Evolutionary conservation across 2,888 invertebrate species (phyloP).

Genomic region (Drosophila hawaiiensis): DNA sequence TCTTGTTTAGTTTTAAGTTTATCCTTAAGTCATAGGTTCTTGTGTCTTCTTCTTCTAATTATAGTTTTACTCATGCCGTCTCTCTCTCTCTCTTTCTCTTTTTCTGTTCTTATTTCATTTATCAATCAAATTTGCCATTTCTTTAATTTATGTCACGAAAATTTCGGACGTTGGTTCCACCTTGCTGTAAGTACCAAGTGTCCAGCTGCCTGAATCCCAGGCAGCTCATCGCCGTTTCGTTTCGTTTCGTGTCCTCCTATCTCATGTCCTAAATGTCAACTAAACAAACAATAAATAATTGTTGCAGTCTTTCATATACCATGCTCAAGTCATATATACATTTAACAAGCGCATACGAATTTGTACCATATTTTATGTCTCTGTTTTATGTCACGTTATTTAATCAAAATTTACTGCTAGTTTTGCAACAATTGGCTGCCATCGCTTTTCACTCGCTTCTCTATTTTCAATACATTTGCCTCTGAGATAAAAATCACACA

Average conservation of each 20-base stretch:
- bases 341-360: constrained; percentile 38
- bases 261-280: constrained; percentile 35
- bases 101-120: constrained; percentile 56
- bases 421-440: constrained; percentile 43
- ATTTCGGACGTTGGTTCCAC: constrained; percentile 61
- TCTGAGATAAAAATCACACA: constrained; percentile 47
- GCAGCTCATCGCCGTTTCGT: constrained; percentile 53
- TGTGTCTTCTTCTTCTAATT: constrained; percentile 27
- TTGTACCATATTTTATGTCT: constrained; percentile 29
- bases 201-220: constrained; percentile 47
- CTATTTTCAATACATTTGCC: constrained; percentile 28
- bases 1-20: constrained; percentile 56
- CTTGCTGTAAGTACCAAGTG: constrained; percentile 82
- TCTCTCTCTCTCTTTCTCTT: constrained; percentile 48
- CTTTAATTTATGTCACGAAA: constrained; percentile 52
- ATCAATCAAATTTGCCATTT: constrained; percentile 47
- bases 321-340: constrained; percentile 26
- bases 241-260: constrained; percentile 42
- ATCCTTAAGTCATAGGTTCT: constrained; percentile 54
- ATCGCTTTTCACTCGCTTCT: constrained; percentile 45
- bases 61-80: constrained; percentile 56
- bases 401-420: constrained; percentile 20
- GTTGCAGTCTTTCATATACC: constrained; percentile 23
- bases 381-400: constrained; percentile 30
- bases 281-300: constrained; percentile 18